phyloP scores from a whole-genome alignment of 23 tunicate genomes.

The Styela clava region DNA sequence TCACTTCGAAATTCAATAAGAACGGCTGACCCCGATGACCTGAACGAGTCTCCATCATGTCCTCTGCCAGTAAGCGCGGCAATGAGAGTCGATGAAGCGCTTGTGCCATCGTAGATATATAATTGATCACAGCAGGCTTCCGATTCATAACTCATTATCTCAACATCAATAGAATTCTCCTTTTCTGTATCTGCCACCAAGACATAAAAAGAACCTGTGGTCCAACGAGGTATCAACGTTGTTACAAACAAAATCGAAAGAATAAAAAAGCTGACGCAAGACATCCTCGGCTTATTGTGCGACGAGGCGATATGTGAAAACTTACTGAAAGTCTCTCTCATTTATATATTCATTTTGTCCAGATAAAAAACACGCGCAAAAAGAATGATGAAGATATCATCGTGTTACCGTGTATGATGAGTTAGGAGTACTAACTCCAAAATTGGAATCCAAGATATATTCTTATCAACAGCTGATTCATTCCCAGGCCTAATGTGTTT shows the following conservation, averaged over 20 bases:
- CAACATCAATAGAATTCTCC: background rate
- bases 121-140: conserved; percentile 29
- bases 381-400: too few species aligned
- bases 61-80: background rate
- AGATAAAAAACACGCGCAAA: too few species aligned
- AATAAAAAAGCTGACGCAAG: too few species aligned
- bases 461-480: too few species aligned
- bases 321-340: too few species aligned
- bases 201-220: background rate
- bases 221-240: background rate
- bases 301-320: too few species aligned
- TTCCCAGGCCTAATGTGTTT: too few species aligned
- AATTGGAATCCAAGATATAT: too few species aligned
- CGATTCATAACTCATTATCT: background rate
- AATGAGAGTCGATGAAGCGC: background rate
- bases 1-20: background rate
- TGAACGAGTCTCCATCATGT: background rate
- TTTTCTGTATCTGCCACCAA: background rate
- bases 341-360: too few species aligned
- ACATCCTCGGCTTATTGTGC: too few species aligned
- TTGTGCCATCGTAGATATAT: conserved; percentile 19
- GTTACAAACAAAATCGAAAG: conserved; percentile 7
- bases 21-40: background rate
- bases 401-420: too few species aligned
- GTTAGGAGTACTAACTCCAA: too few species aligned